These are phyloP conservation scores for Leptinotarsa tumamoca DNA, from an alignment of 2,888 invertebrate genomes.

Conservation along the genomic window DNA sequence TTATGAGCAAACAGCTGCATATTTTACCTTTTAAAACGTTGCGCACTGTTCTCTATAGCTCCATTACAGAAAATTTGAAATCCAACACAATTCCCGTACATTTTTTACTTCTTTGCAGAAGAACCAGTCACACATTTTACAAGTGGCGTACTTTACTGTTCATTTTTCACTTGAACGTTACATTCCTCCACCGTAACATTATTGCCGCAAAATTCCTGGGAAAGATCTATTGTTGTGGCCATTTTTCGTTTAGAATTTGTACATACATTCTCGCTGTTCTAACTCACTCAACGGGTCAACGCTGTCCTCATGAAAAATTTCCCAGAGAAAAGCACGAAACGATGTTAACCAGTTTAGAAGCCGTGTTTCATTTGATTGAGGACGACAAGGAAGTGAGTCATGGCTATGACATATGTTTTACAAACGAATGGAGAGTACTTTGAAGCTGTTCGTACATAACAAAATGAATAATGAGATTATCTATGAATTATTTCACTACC, in stretches of 20 bases:
- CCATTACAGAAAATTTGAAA: neutral
- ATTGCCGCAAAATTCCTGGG: neutral
- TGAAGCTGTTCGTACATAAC: neutral
- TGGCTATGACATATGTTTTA: neutral
- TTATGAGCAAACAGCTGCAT: no score
- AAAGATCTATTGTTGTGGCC: constrained; percentile 2
- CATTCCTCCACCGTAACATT: constrained; percentile 2
- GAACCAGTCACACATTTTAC: neutral
- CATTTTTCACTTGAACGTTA: neutral
- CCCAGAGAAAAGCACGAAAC: neutral
- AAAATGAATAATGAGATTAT: neutral
- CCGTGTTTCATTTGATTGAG: neutral
- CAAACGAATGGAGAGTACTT: neutral
- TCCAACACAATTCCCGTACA: neutral
- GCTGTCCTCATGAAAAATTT: neutral
- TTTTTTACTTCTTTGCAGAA: neutral
- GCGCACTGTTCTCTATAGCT: no score
- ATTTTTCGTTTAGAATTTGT: constrained; percentile 1
- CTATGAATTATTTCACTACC: no score
- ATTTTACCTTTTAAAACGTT: no score
- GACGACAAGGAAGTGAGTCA: neutral
- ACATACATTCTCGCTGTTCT: neutral
- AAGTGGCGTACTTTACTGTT: neutral
- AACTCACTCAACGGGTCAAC: constrained; percentile 2
- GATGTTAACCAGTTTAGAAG: neutral